phyloP scores from a whole-genome alignment of 2,888 invertebrate species.

The Stenodera caucasica region DNA sequence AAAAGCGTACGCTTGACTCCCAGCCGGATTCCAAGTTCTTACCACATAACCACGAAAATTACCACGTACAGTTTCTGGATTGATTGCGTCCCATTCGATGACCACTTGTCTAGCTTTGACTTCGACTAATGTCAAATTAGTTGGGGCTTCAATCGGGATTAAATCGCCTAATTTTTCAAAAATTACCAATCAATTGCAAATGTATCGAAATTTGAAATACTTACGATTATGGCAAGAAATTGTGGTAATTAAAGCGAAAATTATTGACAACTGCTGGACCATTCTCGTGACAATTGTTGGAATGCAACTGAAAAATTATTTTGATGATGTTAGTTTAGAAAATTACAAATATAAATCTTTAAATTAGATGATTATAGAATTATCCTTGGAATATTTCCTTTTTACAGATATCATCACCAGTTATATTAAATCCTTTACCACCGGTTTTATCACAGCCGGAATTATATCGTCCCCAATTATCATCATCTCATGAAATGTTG shows the following conservation, averaged over 20 bases:
- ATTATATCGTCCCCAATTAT: slow-evolving; percentile 21
- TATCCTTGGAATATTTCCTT: slow-evolving; percentile 6
- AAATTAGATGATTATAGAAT: neutral
- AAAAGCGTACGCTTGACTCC: slow-evolving; percentile 46
- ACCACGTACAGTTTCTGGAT: slow-evolving; percentile 41
- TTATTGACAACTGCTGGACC: neutral
- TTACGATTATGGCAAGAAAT: neutral
- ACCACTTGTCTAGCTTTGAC: slow-evolving; percentile 42
- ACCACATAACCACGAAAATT: slow-evolving; percentile 46
- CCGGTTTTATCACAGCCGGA: slow-evolving; percentile 22
- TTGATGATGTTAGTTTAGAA: neutral
- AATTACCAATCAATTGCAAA: too few species aligned
- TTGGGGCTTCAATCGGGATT: slow-evolving; percentile 43
- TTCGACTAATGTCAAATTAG: slow-evolving; percentile 41
- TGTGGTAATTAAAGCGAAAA: neutral
- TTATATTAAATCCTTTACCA: slow-evolving; percentile 17
- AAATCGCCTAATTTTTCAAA: slow-evolving; percentile 48
- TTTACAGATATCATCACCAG: slow-evolving; percentile 22
- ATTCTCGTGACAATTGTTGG: neutral
- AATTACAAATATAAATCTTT: neutral
- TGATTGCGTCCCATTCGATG: slow-evolving; percentile 44
- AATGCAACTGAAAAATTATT: neutral
- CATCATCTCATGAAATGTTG: slow-evolving; percentile 11
- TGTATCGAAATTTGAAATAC: neutral
- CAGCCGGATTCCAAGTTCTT: slow-evolving; percentile 44